Conservation (phyloP, 2,888 invertebrate genomes). For the Euproctis similis region DNA sequence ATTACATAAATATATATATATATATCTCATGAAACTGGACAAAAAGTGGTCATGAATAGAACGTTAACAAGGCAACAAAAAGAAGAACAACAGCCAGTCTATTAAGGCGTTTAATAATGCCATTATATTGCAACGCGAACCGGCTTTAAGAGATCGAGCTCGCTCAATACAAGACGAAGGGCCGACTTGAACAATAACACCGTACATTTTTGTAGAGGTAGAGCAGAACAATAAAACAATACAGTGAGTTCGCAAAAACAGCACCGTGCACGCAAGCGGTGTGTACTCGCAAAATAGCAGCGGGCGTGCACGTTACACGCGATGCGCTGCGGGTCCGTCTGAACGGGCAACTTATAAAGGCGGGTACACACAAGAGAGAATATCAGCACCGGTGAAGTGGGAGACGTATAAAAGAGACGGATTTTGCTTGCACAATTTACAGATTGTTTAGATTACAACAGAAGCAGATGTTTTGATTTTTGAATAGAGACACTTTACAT, state of each 20-base stretch:
- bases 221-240: constrained; percentile 65
- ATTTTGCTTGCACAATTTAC: too few relatives aligned
- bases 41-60: constrained; percentile 44
- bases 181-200: constrained; percentile 57
- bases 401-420: too few relatives aligned
- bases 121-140: constrained; percentile 40
- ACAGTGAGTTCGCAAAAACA: constrained; percentile 60
- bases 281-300: constrained; percentile 60
- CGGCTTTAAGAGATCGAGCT: constrained; percentile 34
- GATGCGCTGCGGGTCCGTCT: constrained; percentile 43
- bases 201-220: constrained; percentile 56
- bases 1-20: too few relatives aligned
- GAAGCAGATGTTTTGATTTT: too few relatives aligned
- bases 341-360: too few relatives aligned
- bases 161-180: constrained; percentile 43
- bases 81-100: constrained; percentile 34
- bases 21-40: constrained; percentile 33
- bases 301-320: constrained; percentile 28
- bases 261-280: constrained; percentile 54
- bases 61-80: constrained; percentile 50
- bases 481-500: too few relatives aligned
- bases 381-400: too few relatives aligned
- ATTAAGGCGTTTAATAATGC: constrained; percentile 43
- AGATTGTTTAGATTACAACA: too few relatives aligned
- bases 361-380: too few relatives aligned